phyloP scores from a whole-genome alignment of 1,140 invertebrate species.

The Lithobius niger region DNA sequence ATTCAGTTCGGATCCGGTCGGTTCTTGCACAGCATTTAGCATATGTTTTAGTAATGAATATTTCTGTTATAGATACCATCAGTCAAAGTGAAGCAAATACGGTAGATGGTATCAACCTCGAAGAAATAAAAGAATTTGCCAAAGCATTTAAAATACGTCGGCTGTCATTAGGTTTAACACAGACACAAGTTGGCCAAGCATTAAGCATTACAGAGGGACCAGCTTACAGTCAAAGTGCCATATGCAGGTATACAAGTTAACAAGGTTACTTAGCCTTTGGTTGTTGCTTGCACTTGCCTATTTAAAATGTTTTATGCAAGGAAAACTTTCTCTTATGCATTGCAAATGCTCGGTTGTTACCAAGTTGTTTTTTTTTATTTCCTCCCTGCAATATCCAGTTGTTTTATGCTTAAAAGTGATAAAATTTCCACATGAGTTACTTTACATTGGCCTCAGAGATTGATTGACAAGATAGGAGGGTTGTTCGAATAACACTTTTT shows the following conservation, averaged over 20 bases:
- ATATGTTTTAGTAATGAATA: background rate
- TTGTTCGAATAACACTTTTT: no score
- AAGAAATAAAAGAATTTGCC: constrained; percentile 96
- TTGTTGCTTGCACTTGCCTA: background rate
- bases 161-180: constrained; percentile 82
- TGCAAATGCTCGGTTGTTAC: no score
- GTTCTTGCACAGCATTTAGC: no score
- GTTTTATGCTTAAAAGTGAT: no score
- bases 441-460: no score
- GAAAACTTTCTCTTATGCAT: no score
- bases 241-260: constrained; percentile 67
- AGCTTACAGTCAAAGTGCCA: constrained; percentile 95
- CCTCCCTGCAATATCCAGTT: no score
- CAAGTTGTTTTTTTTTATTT: no score
- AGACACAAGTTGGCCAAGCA: constrained; percentile 79
- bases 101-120: constrained; percentile 90
- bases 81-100: constrained; percentile 86
- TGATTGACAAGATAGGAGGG: no score
- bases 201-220: constrained; percentile 90
- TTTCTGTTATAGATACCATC: constrained; percentile 45
- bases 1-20: no score
- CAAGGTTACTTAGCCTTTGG: constrained; percentile 4
- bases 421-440: no score
- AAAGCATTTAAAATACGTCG: constrained; percentile 90
- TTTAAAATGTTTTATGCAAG: no score